Conservation (phyloP, 2,888 invertebrate genomes). For the Crematogaster levior region DNA sequence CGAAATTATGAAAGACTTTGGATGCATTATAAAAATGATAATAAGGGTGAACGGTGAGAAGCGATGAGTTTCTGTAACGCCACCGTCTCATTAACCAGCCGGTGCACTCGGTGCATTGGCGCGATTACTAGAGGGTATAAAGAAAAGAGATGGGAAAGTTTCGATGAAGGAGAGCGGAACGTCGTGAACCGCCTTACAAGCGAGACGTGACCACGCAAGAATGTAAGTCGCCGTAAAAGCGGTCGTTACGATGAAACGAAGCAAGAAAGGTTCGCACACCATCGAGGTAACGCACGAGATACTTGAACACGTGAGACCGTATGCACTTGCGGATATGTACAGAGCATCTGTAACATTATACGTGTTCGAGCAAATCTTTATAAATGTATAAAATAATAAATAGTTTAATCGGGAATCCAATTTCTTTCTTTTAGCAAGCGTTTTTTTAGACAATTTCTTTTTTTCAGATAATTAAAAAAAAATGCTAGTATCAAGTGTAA, state of each 20-base stretch:
- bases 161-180: conserved; percentile 38
- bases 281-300: conserved; percentile 15
- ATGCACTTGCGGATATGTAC: background rate
- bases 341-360: background rate
- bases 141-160: conserved; percentile 30
- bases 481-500: background rate
- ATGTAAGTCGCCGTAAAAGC: conserved; percentile 53
- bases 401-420: conserved; percentile 1
- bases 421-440: background rate
- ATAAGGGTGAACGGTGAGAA: conserved; percentile 13
- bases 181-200: conserved; percentile 26
- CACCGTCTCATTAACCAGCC: background rate
- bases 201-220: conserved; percentile 42
- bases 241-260: conserved; percentile 51
- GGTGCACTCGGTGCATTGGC: conserved; percentile 14
- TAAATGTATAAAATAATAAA: too few relatives aligned
- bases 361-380: too few relatives aligned
- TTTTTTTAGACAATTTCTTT: background rate
- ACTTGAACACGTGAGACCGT: conserved; percentile 13
- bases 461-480: too few relatives aligned
- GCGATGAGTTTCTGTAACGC: background rate
- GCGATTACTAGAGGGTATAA: conserved; percentile 7
- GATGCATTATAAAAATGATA: background rate
- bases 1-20: conserved; percentile 2
- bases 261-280: conserved; percentile 35